phyloP scores from a whole-genome alignment of 2,797 vertebrate species.

The Odontamblyopus rebecca region DNA sequence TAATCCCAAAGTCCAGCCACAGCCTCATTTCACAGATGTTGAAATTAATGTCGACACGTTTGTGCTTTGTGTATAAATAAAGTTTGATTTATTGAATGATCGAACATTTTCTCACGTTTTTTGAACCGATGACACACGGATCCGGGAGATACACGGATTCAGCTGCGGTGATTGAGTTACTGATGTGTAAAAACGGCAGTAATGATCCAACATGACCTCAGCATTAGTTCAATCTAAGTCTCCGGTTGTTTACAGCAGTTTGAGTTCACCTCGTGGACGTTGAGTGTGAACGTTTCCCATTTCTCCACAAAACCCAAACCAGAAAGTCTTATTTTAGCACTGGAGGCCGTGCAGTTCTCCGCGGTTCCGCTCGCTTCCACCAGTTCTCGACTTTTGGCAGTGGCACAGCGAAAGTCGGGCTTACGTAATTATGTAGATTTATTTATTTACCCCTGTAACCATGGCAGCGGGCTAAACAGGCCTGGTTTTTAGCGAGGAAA shows the following conservation, averaged over 20 bases:
- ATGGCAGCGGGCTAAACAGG: conserved; percentile 66
- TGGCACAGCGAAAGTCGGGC: conserved; percentile 40
- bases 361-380: conserved; percentile 30
- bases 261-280: conserved; percentile 24
- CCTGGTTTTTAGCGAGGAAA: conserved; percentile 34
- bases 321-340: conserved; percentile 13
- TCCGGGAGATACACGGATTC: no score
- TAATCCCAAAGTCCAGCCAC: no score
- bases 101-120: no score
- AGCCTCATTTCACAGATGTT: no score
- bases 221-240: conserved; percentile 37
- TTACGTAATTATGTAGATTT: conserved; percentile 71
- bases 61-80: no score
- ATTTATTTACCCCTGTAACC: conserved; percentile 74
- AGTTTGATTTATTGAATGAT: no score
- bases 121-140: no score
- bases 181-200: background rate
- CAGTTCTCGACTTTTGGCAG: conserved; percentile 38
- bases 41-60: no score
- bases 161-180: background rate
- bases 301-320: conserved; percentile 15
- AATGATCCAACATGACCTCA: conserved; percentile 22
- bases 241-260: conserved; percentile 40
- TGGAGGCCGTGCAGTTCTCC: background rate
- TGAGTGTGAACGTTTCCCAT: conserved; percentile 25